Percentiles rank a stretch among this genome's conserved stretches.
phyloP scores from a whole-genome alignment of 2,888 invertebrate species.

The Myathropa florea region DNA sequence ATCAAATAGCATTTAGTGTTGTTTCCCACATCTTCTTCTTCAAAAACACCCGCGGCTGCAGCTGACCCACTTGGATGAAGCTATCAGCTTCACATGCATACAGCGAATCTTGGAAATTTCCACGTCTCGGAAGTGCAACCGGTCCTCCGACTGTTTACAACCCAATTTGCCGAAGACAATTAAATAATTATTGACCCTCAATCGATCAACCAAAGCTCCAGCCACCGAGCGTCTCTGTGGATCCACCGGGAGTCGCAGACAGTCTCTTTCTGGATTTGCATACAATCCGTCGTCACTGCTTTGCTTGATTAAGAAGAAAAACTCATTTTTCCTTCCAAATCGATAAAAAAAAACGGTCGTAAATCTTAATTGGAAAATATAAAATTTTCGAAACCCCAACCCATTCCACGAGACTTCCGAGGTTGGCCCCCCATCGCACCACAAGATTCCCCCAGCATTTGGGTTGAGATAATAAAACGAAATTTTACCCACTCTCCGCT shows the following conservation, averaged over 20 bases:
- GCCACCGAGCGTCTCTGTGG: background rate
- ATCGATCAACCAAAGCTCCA: background rate
- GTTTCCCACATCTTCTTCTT: background rate
- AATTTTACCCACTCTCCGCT: background rate
- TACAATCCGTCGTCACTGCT: background rate
- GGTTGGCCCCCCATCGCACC: too few species aligned
- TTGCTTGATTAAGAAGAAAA: background rate
- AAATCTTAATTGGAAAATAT: background rate
- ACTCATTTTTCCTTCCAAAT: background rate
- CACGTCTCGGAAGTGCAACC: background rate
- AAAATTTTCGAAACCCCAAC: background rate
- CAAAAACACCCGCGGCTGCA: background rate
- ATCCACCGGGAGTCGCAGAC: background rate
- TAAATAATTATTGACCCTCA: background rate
- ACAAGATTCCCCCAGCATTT: background rate
- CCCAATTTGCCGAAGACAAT: background rate
- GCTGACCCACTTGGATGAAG: background rate
- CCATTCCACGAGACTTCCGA: background rate
- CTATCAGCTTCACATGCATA: too few species aligned
- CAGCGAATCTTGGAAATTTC: background rate
- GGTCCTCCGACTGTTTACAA: background rate
- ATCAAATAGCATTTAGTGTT: background rate
- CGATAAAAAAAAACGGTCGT: background rate
- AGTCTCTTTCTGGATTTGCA: background rate
- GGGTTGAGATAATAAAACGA: constrained; percentile 20